Evolutionary conservation across 2,888 invertebrate species (phyloP).

Genomic region (Lutraria lutraria): DNA sequence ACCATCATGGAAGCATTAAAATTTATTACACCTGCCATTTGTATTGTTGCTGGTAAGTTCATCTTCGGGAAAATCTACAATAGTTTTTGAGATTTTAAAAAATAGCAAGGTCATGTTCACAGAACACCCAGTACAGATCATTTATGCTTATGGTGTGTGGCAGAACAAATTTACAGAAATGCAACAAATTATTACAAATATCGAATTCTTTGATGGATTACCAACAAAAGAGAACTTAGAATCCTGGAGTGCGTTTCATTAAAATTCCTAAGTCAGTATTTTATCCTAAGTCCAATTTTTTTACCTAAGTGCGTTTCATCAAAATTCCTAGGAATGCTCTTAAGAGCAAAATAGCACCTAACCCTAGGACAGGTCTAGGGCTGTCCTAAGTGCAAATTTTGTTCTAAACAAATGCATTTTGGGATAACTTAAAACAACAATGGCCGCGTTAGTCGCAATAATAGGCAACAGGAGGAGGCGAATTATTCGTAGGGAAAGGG

Average conservation of each 20-base stretch:
- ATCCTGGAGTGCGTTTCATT: no score
- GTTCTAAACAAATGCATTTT: no score
- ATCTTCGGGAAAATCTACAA: constrained; percentile 35
- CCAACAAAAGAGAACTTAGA: no score
- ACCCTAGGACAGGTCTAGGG: neutral
- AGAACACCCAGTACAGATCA: constrained; percentile 30
- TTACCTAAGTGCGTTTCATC: constrained; percentile 1
- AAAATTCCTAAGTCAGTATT: no score
- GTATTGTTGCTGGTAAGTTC: constrained; percentile 34
- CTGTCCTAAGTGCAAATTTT: neutral
- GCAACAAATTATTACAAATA: no score
- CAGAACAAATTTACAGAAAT: no score
- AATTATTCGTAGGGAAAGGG: neutral
- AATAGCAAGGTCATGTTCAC: constrained; percentile 46
- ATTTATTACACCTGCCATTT: constrained; percentile 43
- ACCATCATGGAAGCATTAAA: constrained; percentile 26
- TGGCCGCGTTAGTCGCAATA: neutral
- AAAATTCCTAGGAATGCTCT: neutral
- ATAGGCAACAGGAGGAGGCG: neutral
- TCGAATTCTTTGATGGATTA: no score
- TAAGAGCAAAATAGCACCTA: neutral
- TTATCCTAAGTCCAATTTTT: no score
- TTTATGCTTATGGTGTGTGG: constrained; percentile 42
- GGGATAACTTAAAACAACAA: neutral
- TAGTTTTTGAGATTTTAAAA: constrained; percentile 37